Evolutionary conservation across 2,113 vertebrate genomes (phyloP), one percentile per base, ranked within the genome.

Genomic region (Haliaeetus leucogaster): DNA sequence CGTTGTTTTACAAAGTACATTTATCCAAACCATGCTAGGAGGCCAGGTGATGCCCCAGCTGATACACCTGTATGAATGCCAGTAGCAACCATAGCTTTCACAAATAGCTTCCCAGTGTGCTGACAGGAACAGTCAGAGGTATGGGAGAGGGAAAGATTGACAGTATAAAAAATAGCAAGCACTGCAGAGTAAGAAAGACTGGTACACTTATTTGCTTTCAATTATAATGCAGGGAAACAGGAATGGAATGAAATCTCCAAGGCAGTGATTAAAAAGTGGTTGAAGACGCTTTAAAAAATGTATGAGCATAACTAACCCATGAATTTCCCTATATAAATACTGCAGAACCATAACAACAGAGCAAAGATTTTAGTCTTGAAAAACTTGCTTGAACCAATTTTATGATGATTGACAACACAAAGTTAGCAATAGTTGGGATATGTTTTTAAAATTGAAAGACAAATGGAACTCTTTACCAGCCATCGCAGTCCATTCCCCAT

Each of bases 1-100:
- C 0, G 0, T 12, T 85, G 8, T 58, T 70, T 82, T 40, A 56
- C 9, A 4, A 18, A 66, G 6, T 65, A 11, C 2, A 0, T 77
- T 56, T 56, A 55, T 38, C 15, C 17, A 84, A 71, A 34, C 36
- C 1, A 1, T 11, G 10, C 42, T 27, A 20, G 26, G 14, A 65
- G 59, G n/a, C 10, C 42, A 18, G 18, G 32, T 15, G 42, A 7
- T 38, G 10, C 7, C 25, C 25, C 48, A 61, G 22, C 9, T 74
- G 65, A n/a, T 25, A 42, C 12, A 23, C 1, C 18, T 30, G 4
- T 18, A n/a, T 36, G 59, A 72, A 47, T 23, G 16, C 9, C 43
- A 52, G 38, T 17, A 61, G n/a, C 52, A 86, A 71, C 23, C 47
- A 43, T 1, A 61, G 15, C 40, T 71, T 77, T 43, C 58, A 66